These are phyloP conservation scores for Drosophila atroscutellata DNA, from an alignment of 2,888 invertebrate species.

Conservation along the genomic window DNA sequence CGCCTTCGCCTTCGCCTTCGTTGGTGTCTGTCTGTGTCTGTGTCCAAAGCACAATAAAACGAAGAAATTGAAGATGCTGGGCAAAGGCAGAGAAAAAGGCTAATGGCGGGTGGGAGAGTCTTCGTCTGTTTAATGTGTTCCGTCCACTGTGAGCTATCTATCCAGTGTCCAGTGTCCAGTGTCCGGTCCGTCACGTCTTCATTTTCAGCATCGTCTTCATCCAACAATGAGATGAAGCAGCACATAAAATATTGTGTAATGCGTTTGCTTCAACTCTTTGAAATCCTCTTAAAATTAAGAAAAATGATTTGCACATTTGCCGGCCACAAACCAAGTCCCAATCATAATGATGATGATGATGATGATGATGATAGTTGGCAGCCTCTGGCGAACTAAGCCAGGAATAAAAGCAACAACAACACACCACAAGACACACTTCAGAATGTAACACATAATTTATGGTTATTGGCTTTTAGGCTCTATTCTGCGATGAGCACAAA, in stretches of 20 bases:
- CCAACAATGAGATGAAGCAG: conserved; percentile 1
- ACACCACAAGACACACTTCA: conserved; percentile 22
- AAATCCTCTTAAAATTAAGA: conserved; percentile 75
- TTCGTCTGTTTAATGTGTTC: conserved; percentile 24
- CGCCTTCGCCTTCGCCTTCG: conserved; percentile 5
- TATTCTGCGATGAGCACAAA: conserved; percentile 14
- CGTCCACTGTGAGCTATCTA: conserved; percentile 26
- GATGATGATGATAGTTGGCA: conserved; percentile 1
- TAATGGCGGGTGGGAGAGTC: conserved; percentile 27
- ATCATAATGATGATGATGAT: conserved; percentile 5
- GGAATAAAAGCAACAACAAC: conserved; percentile 33
- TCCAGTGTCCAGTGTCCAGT: conserved; percentile 10
- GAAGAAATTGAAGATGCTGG: conserved; percentile 11
- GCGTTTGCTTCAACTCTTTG: conserved; percentile 34
- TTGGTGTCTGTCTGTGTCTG: conserved; percentile 7
- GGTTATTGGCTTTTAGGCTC: conserved; percentile 55
- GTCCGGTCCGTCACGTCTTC: conserved; percentile 32
- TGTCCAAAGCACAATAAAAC: conserved; percentile 14
- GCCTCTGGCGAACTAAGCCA: conserved; percentile 8
- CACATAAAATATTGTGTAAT: conserved; percentile 61
- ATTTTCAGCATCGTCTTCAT: conserved; percentile 28
- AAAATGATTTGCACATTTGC: conserved; percentile 75
- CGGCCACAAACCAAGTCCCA: conserved; percentile 32
- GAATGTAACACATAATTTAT: conserved; percentile 53
- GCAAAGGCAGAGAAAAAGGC: neutral